A percentile compares a stretch with the other conserved stretches of the same genome.
Evolutionary conservation across 2,113 vertebrate species (phyloP).

Genomic region (Terrapene triunguis): DNA sequence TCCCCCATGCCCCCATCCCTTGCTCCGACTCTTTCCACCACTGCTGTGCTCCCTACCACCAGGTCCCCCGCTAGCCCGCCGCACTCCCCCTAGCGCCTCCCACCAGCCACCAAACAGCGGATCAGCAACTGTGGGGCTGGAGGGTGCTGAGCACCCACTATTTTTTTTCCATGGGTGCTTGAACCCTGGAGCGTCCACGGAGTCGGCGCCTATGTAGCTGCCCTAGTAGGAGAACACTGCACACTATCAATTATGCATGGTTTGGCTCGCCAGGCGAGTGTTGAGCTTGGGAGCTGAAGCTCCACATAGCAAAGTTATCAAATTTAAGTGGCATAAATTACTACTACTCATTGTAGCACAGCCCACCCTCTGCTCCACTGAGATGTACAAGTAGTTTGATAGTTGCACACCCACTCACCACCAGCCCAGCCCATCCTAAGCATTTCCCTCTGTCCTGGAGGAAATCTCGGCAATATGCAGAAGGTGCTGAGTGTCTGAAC

Average conservation of each 20-base stretch:
- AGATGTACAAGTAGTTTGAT: background rate
- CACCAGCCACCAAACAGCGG: too few relatives aligned
- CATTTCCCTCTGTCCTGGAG: background rate
- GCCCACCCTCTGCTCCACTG: background rate
- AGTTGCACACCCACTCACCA: background rate
- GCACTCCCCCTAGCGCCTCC: too few relatives aligned
- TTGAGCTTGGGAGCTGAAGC: background rate
- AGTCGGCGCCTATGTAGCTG: background rate
- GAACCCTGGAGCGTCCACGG: too few relatives aligned
- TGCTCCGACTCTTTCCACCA: too few relatives aligned
- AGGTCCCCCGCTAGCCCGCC: too few relatives aligned
- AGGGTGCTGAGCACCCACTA: too few relatives aligned
- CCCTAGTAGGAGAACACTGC: background rate
- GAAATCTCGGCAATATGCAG: background rate
- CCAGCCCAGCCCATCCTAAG: background rate
- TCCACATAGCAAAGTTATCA: background rate
- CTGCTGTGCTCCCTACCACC: too few relatives aligned
- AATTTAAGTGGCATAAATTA: background rate
- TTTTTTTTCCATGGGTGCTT: too few relatives aligned
- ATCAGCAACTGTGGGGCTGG: too few relatives aligned
- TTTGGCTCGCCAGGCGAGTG: background rate
- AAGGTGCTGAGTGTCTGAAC: background rate
- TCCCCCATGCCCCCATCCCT: too few relatives aligned
- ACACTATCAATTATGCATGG: background rate
- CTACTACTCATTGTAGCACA: background rate